Evolutionary conservation across 2,797 vertebrate genomes (phyloP), one percentile per base, ranked within the genome.

Genomic region (Podargus strigoides): DNA sequence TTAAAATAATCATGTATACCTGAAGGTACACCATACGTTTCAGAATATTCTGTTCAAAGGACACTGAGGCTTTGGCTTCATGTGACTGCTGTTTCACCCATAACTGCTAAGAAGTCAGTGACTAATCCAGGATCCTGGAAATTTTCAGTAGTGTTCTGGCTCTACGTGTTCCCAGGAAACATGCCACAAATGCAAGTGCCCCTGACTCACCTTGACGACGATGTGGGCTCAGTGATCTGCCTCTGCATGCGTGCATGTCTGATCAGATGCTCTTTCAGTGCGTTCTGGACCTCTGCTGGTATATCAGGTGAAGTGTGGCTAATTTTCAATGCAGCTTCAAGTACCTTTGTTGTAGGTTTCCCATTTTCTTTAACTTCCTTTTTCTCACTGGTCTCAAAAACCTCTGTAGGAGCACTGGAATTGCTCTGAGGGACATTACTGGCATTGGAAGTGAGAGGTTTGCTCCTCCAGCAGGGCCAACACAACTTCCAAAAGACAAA

Each of bases 401-500:
- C 97, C 86, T 98, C 98, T 0, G 97, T 96, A 6, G 98, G 98
- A 24, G 97, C 98, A 2, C 97, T 98, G 70, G 98, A 98, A 22
- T 97, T 95, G 92, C 98, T 98, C 39, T 96, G 98, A 1, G 98
- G 98, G 73, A 98, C 97, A 96, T 97, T 97, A 41, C 96, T 98
- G 19, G 94, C 36, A 1, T 98, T 98, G 47, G 98, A 96, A 32
- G 98, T 97, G 73, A 99, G 87, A 6, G 98, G 98, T 96, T 99
- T 99, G 97, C 98, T 99, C 97, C 98, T 98, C 99, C 99, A 99
- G 95, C 99, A 98, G 46, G 99, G 99, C 99, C 99, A 99, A 86
- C 99, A 99, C 97, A 99, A 97, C 98, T 99, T 99, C 99, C 99
- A 99, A 98, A 99, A 99, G 96, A 99, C 99, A 97, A 99, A 99